These are phyloP conservation scores for Palaemon carinicauda DNA, from an alignment of 1,140 invertebrate genomes.

Conservation along the genomic window DNA sequence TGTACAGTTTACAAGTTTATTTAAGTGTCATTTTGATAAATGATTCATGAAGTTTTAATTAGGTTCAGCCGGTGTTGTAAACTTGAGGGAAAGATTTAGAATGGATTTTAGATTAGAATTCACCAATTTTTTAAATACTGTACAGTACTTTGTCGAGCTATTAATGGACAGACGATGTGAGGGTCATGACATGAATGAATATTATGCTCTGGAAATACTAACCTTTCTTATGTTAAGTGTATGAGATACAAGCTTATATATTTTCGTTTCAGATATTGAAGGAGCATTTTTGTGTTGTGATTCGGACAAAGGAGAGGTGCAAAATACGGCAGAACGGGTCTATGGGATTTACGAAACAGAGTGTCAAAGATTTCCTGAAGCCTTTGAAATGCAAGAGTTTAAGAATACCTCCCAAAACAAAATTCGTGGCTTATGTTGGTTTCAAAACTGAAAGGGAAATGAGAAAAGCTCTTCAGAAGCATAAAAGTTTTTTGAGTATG, in stretches of 20 bases:
- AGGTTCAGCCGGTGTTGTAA: too few relatives aligned
- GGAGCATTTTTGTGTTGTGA: conserved; percentile 38
- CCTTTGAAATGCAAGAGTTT: conserved; percentile 81
- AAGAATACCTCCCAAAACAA: conserved; percentile 77
- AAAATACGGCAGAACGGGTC: background rate
- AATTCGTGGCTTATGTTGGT: conserved; percentile 89
- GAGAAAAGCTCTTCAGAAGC: conserved; percentile 82
- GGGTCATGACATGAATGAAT: too few relatives aligned
- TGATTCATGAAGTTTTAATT: background rate
- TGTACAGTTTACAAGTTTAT: too few relatives aligned
- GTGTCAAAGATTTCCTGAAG: conserved; percentile 85
- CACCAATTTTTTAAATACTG: too few relatives aligned
- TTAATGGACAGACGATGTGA: too few relatives aligned
- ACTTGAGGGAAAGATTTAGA: too few relatives aligned
- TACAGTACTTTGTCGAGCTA: too few relatives aligned
- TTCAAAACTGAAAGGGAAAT: conserved; percentile 85
- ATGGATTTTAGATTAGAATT: too few relatives aligned
- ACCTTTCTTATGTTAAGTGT: background rate
- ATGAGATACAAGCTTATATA: background rate
- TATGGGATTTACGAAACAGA: conserved; percentile 72
- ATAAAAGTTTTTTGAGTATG: conserved; percentile 85
- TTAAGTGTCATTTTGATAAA: background rate
- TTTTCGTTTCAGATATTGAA: conserved; percentile 32
- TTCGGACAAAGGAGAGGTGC: conserved; percentile 36
- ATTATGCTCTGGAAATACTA: too few relatives aligned